phyloP scores from a whole-genome alignment of 1,140 invertebrate genomes.

The Frieseomelitta varia region DNA sequence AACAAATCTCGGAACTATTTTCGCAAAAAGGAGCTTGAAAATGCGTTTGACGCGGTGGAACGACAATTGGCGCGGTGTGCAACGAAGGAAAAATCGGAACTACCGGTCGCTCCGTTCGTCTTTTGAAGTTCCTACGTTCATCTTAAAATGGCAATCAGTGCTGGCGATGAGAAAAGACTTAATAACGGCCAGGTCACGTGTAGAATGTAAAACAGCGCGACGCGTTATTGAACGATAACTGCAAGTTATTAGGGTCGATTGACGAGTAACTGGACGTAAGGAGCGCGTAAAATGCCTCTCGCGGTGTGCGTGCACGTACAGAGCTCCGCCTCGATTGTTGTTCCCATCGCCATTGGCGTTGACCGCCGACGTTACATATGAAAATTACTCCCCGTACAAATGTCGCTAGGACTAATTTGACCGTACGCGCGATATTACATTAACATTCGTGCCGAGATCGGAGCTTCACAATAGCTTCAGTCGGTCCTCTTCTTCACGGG shows the following conservation, averaged over 20 bases:
- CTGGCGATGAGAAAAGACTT: conserved; percentile 52
- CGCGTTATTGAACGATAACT: conserved; percentile 73
- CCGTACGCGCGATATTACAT: conserved; percentile 42
- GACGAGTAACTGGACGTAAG: conserved; percentile 68
- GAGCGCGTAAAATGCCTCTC: conserved; percentile 72
- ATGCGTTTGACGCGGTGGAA: neutral
- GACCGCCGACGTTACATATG: conserved; percentile 54
- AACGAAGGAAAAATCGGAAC: conserved; percentile 7
- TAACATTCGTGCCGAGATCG: conserved; percentile 50
- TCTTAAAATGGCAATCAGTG: conserved; percentile 39
- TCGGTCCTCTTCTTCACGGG: conserved; percentile 26
- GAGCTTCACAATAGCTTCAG: conserved; percentile 15
- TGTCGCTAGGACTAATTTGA: conserved; percentile 41
- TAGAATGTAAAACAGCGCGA: conserved; percentile 65
- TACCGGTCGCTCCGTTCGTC: neutral
- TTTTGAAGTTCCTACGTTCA: conserved; percentile 38
- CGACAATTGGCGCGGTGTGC: neutral
- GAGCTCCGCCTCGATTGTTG: conserved; percentile 68
- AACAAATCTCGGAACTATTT: neutral
- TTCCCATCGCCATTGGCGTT: conserved; percentile 65
- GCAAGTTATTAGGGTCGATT: conserved; percentile 78
- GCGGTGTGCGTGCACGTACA: conserved; percentile 66
- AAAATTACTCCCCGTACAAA: conserved; percentile 56
- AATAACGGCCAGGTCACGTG: conserved; percentile 48
- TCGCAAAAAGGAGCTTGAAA: neutral